Evolutionary conservation across 2,797 vertebrate species (phyloP), one percentile per base, ranked within the genome.

Genomic region (Lagorchestes hirsutus): DNA sequence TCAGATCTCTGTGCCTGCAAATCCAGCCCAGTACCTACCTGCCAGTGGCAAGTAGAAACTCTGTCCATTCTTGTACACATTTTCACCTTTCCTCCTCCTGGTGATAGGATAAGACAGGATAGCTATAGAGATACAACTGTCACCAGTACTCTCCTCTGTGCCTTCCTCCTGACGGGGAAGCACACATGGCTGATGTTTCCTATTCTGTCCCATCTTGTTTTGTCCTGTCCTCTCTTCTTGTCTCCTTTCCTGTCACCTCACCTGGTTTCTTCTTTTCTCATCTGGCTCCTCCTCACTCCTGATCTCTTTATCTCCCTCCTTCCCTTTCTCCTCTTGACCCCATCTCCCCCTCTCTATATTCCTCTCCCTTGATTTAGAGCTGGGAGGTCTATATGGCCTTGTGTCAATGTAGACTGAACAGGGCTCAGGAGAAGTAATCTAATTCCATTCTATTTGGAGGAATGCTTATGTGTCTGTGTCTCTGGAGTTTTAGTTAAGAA

Each of bases 401-500:
- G 74, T 87, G 74, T 87, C 74, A 87, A 50, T 87, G 74, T 87
- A 87, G 40, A 50, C 24, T 40, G 40, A 87, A 28, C 0, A 0
- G 74, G 74, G 40, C 74, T 40, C 74, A 87, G 40, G 74, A 87
- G 74, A 87, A 24, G 74, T 87, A 50, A 87, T 87, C 74, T 87
- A 87, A 87, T 87, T 87, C 74, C 40, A 87, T 50, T 2, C 40
- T 50, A 50, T 87, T 87, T 28, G 74, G 18, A 87, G 74, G 40
- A 87, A 87, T 87, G 40, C 74, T 87, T 87, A 87, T 87, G 74
- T 87, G 74, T 50, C 40, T 50, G 40, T 46, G 18, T 87, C 74
- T 87, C 74, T 87, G 74, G 74, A 87, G 74, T 87, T 50, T 40
- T 50, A 87, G 74, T 87, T 87, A 87, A 87, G 74, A 87, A 87